Evolutionary conservation across 2,888 invertebrate species (phyloP).

Genomic region (Apodemia duryi): DNA sequence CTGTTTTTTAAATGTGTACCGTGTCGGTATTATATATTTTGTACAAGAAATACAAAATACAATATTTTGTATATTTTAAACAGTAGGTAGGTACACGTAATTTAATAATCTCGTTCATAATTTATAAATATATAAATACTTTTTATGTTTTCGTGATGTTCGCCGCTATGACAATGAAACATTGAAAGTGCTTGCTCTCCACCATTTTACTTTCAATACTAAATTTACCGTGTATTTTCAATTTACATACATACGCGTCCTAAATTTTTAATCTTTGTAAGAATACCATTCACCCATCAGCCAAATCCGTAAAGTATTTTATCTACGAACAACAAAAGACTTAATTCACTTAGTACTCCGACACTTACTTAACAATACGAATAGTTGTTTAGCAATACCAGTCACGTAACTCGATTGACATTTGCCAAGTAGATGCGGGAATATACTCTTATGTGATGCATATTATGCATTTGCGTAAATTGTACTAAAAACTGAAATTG

Average conservation of each 20-base stretch:
- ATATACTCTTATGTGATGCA: slow-evolving; percentile 16
- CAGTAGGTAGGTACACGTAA: too few species aligned
- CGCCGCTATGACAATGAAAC: neutral
- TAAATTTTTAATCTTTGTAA: slow-evolving; percentile 1
- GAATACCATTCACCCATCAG: neutral
- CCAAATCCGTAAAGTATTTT: slow-evolving; percentile 14
- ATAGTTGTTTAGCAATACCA: slow-evolving; percentile 4
- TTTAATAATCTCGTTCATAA: too few species aligned
- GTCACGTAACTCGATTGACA: slow-evolving; percentile 15
- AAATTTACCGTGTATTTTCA: neutral
- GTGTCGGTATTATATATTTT: too few species aligned
- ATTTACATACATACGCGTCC: slow-evolving; percentile 5
- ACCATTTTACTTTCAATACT: too few species aligned
- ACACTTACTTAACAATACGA: slow-evolving; percentile 15
- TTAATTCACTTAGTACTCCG: slow-evolving; percentile 11
- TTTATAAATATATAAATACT: too few species aligned
- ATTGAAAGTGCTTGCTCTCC: neutral
- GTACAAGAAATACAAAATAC: too few species aligned
- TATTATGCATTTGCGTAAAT: slow-evolving; percentile 16
- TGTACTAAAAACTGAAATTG: slow-evolving; percentile 9
- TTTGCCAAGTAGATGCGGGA: slow-evolving; percentile 13
- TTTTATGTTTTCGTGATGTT: too few species aligned
- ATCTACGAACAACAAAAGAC: slow-evolving; percentile 10
- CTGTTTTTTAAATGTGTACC: too few species aligned
- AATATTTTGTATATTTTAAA: too few species aligned